Evolutionary conservation across 2,113 vertebrate genomes (phyloP).

Genomic region (Zosterops pallidus): DNA sequence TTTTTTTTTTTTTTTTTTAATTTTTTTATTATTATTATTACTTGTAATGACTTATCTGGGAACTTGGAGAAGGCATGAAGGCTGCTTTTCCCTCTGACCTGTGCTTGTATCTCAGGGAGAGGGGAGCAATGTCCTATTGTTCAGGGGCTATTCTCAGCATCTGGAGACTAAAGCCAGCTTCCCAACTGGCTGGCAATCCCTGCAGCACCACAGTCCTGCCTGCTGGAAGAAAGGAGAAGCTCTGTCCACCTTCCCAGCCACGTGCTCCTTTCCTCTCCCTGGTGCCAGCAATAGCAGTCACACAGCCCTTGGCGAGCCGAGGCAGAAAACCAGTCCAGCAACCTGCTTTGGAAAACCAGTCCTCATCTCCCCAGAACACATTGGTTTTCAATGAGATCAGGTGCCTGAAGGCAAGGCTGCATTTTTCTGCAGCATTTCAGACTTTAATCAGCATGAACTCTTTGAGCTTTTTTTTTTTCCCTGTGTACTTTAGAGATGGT

Average conservation of each 20-base stretch:
- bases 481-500: neutral
- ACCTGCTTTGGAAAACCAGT: neutral
- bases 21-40: too few species aligned
- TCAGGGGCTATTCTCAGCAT: neutral
- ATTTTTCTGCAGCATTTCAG: neutral
- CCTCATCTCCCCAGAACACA: neutral
- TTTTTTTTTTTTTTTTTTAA: neutral
- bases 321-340: slow-evolving; percentile 2
- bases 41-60: neutral
- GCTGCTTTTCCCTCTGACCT: neutral
- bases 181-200: neutral
- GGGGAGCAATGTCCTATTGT: neutral
- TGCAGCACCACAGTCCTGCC: neutral
- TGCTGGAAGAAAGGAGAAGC: neutral
- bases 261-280: neutral
- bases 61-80: neutral
- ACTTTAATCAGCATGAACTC: neutral
- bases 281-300: neutral
- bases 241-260: slow-evolving; percentile 1
- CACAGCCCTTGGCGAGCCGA: neutral
- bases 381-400: neutral
- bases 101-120: neutral
- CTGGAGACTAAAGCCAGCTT: neutral
- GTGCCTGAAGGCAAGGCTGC: neutral
- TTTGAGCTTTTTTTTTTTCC: neutral